phyloP scores from a whole-genome alignment of 2,797 vertebrate genomes.

The Falco cherrug region DNA sequence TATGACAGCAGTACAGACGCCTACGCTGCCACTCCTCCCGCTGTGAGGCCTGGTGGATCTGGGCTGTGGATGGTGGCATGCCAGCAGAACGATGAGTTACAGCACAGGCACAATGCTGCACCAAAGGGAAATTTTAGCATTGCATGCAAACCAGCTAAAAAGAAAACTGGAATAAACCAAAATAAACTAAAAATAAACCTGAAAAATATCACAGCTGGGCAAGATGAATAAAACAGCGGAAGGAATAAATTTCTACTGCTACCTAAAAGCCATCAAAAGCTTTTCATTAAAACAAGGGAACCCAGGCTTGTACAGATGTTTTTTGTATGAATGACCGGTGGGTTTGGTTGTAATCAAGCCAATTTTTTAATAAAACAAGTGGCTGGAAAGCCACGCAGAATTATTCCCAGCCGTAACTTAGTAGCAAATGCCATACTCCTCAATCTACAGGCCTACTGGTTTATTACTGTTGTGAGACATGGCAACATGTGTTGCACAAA shows the following conservation, averaged over 20 bases:
- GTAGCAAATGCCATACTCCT: neutral
- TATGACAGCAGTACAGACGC: neutral
- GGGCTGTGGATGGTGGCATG: neutral
- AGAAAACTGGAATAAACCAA: neutral
- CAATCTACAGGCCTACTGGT: neutral
- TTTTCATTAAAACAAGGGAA: slow-evolving; percentile 5
- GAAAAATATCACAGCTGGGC: neutral
- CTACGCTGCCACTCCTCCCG: neutral
- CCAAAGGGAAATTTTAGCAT: neutral
- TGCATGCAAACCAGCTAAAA: neutral
- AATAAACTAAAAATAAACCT: neutral
- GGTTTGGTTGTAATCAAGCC: neutral
- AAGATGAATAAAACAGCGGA: neutral
- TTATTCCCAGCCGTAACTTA: slow-evolving; percentile 4
- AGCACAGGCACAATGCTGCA: neutral
- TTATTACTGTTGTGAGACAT: neutral
- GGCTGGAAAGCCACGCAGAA: neutral
- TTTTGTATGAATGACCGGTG: slow-evolving; percentile 10
- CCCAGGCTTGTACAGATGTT: neutral
- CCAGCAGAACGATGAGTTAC: neutral
- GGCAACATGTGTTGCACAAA: neutral
- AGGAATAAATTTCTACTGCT: neutral
- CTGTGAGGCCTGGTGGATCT: neutral
- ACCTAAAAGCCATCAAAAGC: slow-evolving; percentile 21
- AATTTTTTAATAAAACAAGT: neutral